These are phyloP conservation scores for Myotis planiceps DNA, from an alignment of 2,797 vertebrate genomes.

Conservation along the genomic window DNA sequence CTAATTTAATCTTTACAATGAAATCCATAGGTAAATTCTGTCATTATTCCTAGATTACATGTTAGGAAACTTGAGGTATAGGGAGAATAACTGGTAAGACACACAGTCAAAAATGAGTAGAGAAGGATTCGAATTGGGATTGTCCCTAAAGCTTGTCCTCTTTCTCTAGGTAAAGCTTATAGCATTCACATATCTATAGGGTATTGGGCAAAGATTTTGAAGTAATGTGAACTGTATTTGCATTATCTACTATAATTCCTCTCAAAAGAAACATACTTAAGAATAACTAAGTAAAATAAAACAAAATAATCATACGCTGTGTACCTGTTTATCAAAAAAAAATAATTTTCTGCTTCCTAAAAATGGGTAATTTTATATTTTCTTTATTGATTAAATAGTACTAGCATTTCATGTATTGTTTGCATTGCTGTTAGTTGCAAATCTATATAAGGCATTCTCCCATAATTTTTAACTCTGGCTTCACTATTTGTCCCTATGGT, in stretches of 20 bases:
- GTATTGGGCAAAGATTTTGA: not conserved
- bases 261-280: not conserved
- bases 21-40: not conserved
- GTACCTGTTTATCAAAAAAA: not conserved
- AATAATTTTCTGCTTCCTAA: not conserved
- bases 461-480: not conserved
- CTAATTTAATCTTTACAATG: not conserved
- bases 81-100: not conserved
- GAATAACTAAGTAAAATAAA: not conserved
- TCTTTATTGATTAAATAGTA: not conserved
- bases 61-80: not conserved
- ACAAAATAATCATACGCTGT: not conserved
- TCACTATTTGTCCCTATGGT: not conserved
- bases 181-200: not conserved
- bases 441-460: not conserved
- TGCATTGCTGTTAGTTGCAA: not conserved
- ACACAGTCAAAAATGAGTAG: not conserved
- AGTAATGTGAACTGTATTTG: not conserved
- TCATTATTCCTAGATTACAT: not conserved
- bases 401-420: not conserved
- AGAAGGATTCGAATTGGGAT: not conserved
- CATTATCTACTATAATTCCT: not conserved
- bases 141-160: not conserved
- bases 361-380: not conserved
- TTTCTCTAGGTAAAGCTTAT: not conserved